Conservation (phyloP, 2,113 vertebrate genomes). For the Saguinus midas region DNA sequence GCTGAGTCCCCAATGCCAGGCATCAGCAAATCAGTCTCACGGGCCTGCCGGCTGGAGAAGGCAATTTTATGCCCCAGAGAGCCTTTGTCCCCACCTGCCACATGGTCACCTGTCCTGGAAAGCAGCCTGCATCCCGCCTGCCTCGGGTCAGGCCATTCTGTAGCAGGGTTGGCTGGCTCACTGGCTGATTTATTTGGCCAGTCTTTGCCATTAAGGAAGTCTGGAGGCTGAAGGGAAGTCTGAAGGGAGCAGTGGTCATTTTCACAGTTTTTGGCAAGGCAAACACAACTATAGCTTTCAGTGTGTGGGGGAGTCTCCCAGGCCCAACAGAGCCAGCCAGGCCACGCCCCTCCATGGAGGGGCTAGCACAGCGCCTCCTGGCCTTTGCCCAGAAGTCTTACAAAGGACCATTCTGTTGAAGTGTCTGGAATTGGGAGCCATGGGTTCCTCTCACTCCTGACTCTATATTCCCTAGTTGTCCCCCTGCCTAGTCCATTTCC, state of each 20-base stretch:
- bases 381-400: not conserved
- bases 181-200: not conserved
- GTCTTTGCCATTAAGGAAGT: not conserved
- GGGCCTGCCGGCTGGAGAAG: not conserved
- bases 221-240: not conserved
- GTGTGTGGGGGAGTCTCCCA: not conserved
- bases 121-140: not conserved
- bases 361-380: not conserved
- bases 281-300: fast-evolving
- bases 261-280: not conserved
- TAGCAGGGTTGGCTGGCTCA: fast-evolving
- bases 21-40: not conserved
- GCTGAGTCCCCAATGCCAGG: not conserved
- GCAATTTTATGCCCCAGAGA: not conserved
- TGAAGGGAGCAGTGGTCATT: fast-evolving
- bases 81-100: fast-evolving
- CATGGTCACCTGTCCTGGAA: not conserved
- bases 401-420: not conserved
- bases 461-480: not conserved
- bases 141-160: no score
- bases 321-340: not conserved
- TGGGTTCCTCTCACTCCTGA: not conserved
- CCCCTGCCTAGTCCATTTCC: not conserved
- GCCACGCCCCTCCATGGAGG: not conserved
- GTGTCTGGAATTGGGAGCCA: not conserved